phyloP scores from a whole-genome alignment of 2,888 invertebrate genomes.

The Phengaris arion region DNA sequence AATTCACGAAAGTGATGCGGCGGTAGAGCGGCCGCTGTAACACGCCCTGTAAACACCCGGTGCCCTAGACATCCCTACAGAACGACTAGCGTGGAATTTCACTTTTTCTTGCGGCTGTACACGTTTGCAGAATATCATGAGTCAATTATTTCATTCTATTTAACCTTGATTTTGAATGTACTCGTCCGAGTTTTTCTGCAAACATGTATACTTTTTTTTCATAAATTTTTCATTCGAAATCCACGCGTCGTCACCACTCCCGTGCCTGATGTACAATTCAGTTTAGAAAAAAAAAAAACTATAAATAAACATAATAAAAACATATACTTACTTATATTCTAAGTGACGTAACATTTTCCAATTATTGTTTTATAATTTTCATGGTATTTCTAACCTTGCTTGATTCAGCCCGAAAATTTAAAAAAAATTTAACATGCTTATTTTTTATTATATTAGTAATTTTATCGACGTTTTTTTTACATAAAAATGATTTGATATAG shows the following conservation, averaged over 20 bases:
- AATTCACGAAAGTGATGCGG: slow-evolving; percentile 1
- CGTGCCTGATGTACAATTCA: slow-evolving; percentile 54
- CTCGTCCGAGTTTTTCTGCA: background rate
- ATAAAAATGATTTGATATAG: background rate
- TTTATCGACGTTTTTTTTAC: background rate
- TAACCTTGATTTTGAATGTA: background rate
- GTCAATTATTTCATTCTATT: background rate
- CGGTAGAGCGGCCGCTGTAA: slow-evolving; percentile 42
- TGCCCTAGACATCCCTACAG: slow-evolving; percentile 40
- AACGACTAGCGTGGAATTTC: slow-evolving; percentile 29
- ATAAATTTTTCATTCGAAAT: slow-evolving; percentile 32
- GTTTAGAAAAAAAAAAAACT: slow-evolving; percentile 60
- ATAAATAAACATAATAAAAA: slow-evolving; percentile 68
- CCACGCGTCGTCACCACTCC: slow-evolving; percentile 45
- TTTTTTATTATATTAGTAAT: background rate
- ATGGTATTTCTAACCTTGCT: slow-evolving; percentile 43
- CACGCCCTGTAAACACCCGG: slow-evolving; percentile 68
- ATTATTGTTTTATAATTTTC: slow-evolving; percentile 40
- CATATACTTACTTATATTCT: slow-evolving; percentile 73
- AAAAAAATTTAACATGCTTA: no score
- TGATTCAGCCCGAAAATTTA: background rate
- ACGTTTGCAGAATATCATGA: background rate
- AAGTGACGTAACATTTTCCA: slow-evolving; percentile 56
- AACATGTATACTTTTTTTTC: slow-evolving; percentile 19
- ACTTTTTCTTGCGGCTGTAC: background rate